These are phyloP conservation scores for Coenonympha glycerion DNA, from an alignment of 2,888 invertebrate genomes.

Conservation along the genomic window DNA sequence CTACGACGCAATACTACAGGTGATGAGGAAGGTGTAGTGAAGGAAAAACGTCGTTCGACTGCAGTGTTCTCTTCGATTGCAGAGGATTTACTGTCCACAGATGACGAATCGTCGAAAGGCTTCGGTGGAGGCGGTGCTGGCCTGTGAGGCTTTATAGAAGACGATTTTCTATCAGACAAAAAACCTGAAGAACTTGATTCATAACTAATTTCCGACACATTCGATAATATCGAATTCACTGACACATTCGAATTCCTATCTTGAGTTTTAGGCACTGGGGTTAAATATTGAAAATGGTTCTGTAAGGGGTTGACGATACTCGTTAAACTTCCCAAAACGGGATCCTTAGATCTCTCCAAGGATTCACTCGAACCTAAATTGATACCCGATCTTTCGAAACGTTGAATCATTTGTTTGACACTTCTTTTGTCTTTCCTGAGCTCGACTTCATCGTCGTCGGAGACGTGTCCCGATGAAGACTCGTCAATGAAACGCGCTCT, in stretches of 20 bases:
- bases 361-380: conserved; percentile 56
- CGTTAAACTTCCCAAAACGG: conserved; percentile 54
- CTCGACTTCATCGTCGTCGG: conserved; percentile 58
- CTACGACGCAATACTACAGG: conserved; percentile 56
- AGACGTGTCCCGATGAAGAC: conserved; percentile 44
- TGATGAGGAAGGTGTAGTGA: conserved; percentile 56
- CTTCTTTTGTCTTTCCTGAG: conserved; percentile 55
- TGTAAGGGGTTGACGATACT: conserved; percentile 64
- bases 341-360: conserved; percentile 53
- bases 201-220: conserved; percentile 64
- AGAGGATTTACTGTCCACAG: conserved; percentile 48
- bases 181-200: conserved; percentile 72
- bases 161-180: conserved; percentile 64
- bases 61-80: conserved; percentile 36
- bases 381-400: conserved; percentile 58
- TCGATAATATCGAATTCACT: conserved; percentile 69
- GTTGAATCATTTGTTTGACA: conserved; percentile 65
- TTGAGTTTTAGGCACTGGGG: conserved; percentile 55
- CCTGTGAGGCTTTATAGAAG: conserved; percentile 51
- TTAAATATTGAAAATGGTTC: conserved; percentile 56
- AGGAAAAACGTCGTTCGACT: conserved; percentile 53
- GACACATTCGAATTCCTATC: conserved; percentile 68
- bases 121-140: conserved; percentile 69
- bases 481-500: conserved; percentile 49
- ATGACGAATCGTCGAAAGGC: conserved; percentile 52